A percentile compares a stretch with the other conserved stretches of the same genome.
phyloP scores from a whole-genome alignment of 2,797 vertebrate species.

The Sebastes diaconus region DNA sequence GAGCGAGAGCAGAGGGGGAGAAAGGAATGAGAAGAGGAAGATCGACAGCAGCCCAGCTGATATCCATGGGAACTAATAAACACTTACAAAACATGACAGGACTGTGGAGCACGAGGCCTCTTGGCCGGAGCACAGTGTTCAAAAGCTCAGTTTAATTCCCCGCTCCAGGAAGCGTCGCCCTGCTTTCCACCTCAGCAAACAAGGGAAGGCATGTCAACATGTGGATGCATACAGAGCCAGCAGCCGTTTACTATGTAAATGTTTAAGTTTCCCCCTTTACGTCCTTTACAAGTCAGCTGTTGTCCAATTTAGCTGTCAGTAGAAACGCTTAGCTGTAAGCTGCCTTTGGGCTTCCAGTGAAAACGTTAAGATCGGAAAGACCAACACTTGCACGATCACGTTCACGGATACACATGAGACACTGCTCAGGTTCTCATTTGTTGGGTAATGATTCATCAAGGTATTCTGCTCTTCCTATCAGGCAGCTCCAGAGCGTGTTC shows the following conservation, averaged over 20 bases:
- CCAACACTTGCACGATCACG: not conserved
- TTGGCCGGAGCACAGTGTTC: slow-evolving; percentile 40
- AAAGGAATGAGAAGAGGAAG: slow-evolving; percentile 35
- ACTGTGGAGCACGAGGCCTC: slow-evolving; percentile 50
- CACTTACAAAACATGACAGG: slow-evolving; percentile 72
- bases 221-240: slow-evolving; percentile 10
- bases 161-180: slow-evolving; percentile 28
- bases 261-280: not conserved
- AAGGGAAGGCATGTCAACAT: slow-evolving; percentile 43
- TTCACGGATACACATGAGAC: not conserved
- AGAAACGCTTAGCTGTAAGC: not conserved
- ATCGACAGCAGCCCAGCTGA: slow-evolving; percentile 47
- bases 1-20: not conserved
- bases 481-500: slow-evolving; percentile 18
- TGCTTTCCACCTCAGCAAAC: slow-evolving; percentile 54
- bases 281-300: not conserved
- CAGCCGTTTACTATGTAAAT: slow-evolving; percentile 23
- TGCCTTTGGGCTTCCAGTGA: not conserved
- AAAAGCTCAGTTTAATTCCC: slow-evolving; percentile 32
- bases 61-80: slow-evolving; percentile 79
- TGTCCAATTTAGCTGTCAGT: slow-evolving; percentile 10
- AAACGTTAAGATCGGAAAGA: not conserved
- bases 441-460: slow-evolving; percentile 46
- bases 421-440: slow-evolving; percentile 16
- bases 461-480: slow-evolving; percentile 1